These are phyloP conservation scores for Eutrigla gurnardus DNA, from an alignment of 2,797 vertebrate species.

Conservation along the genomic window DNA sequence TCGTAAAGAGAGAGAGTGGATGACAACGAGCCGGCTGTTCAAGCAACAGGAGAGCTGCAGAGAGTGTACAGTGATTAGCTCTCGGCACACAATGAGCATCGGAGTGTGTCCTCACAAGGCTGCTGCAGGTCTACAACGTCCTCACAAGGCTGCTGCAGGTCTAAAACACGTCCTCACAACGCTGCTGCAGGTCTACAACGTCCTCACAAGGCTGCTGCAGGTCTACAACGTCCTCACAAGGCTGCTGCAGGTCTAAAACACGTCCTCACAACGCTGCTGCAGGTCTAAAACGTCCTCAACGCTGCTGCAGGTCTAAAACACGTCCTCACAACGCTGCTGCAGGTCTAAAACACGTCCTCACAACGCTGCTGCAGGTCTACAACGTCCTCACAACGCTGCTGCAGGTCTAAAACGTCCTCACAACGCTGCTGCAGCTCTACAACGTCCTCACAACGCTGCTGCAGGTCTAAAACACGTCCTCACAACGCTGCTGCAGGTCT, in stretches of 20 bases:
- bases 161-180: background rate
- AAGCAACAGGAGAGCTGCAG: constrained; percentile 15
- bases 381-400: too few species aligned
- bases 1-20: background rate
- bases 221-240: background rate
- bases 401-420: background rate
- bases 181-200: background rate
- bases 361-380: too few species aligned
- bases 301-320: background rate
- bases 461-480: too few species aligned
- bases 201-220: background rate
- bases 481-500: too few species aligned
- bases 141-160: background rate
- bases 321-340: background rate
- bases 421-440: too few species aligned
- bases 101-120: background rate
- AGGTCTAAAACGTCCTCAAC: background rate
- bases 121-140: background rate
- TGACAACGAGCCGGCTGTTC: constrained; percentile 45
- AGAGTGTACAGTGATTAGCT: constrained; percentile 13
- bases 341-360: too few species aligned
- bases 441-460: too few species aligned
- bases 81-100: background rate
- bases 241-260: background rate
- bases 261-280: background rate